Base-by-base conservation (phyloP, 2,888 invertebrate species). In the Ferrisia virgata region DNA sequence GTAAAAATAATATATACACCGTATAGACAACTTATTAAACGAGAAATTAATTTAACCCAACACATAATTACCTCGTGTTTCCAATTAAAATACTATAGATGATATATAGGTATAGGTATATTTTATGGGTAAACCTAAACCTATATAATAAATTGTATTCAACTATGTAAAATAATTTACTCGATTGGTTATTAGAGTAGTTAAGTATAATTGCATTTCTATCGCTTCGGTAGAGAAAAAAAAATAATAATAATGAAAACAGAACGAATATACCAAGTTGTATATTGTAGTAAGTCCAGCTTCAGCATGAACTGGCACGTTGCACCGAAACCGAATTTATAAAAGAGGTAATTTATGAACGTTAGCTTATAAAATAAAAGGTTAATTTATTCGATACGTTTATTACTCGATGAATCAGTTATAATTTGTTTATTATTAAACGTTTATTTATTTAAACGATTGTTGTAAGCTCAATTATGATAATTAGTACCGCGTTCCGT, bases 361-460 rank as follows among this genome's bases (percentile, higher is more conserved):
- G 22, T 9, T n/a, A n/a, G n/a, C n/a, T n/a, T n/a, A n/a, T n/a
- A n/a, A 64, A 82, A 36, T 64, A 64, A 82, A 58, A 64, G 53
- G 36, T 82, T 82, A 82, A 82, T 69, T 82, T 82, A 82, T 82
- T 82, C 82, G 58, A 36, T 33, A 39, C 83, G n/a, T 69, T 83
- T 76, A 47, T 83, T 72, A 83, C 72, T 47, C 40, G 79, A 84
- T 84, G 79, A 84, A 84, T 84, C 84, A 84, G 84, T 84, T 80
- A 84, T 84, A 84, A 84, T 84, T 84, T 84, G 84, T 84, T 84
- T 84, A 84, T 84, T 58, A 84, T 84, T 79, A 84, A 78, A 36
- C 83, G 76, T 78, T 84, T 84, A 84, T 84, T 84, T 84, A 84
- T 80, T 80, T 84, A 84, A 84, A 84, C 79, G 79, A 40, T 79